phyloP scores from a whole-genome alignment of 2,797 vertebrate species.

The Trachurus trachurus region DNA sequence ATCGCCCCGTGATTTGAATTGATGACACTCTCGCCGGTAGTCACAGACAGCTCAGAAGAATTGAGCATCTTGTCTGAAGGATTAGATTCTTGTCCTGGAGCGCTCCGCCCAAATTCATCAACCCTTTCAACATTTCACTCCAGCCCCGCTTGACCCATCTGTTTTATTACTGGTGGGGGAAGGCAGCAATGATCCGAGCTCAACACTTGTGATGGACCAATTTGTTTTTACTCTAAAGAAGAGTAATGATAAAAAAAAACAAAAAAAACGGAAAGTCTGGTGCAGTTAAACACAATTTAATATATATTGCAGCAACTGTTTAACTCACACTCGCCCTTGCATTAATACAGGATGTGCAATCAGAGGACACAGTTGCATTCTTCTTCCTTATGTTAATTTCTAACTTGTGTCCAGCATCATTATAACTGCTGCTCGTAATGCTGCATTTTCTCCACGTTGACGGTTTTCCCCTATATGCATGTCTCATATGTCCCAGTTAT shows the following conservation, averaged over 20 bases:
- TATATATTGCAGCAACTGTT: neutral
- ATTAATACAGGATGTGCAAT: neutral
- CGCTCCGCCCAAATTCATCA: slow-evolving; percentile 29
- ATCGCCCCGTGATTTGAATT: slow-evolving; percentile 33
- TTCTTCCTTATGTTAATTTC: neutral
- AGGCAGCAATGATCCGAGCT: slow-evolving; percentile 14
- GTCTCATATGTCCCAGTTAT: slow-evolving; percentile 13
- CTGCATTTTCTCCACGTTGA: neutral
- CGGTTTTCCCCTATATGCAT: neutral
- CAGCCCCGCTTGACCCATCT: slow-evolving; percentile 24
- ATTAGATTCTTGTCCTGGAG: slow-evolving; percentile 21
- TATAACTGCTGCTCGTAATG: neutral
- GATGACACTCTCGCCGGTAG: slow-evolving; percentile 28
- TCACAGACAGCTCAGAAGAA: neutral
- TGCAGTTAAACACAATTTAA: neutral
- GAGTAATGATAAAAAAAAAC: neutral
- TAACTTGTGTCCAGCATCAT: neutral
- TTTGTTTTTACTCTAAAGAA: neutral
- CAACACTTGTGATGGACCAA: neutral
- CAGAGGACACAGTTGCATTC: neutral
- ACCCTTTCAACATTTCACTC: slow-evolving; percentile 25
- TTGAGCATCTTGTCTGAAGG: slow-evolving; percentile 10
- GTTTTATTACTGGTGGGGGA: slow-evolving; percentile 28
- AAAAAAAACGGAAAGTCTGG: neutral
- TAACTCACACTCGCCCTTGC: neutral